Evolutionary conservation across 92 coral and sea anemone genomes (phyloP), one percentile per base, ranked within the genome.

Genomic region (Phenganax stokvisi): DNA sequence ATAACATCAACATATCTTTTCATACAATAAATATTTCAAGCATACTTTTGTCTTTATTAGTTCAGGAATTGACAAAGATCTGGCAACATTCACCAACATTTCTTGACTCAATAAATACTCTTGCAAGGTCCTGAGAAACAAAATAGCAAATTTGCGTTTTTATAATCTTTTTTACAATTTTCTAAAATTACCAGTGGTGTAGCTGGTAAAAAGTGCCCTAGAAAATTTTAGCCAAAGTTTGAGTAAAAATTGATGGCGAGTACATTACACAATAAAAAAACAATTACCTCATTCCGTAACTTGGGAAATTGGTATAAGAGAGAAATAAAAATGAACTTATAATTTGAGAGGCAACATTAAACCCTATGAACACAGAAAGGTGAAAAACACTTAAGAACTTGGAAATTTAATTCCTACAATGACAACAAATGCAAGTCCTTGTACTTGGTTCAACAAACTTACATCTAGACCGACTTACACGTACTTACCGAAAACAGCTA

Each of bases 11-110:
- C 30, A 13, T 51, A 8, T 69, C 12, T 12, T 12, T 8, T 56
- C 16, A 29, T 4, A 44, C 65, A 44, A 81, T 31, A 3, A 51
- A 15, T 28, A 2, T 51, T 5, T 1, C 51, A 13, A 9, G 52
- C 84, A 80, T 82, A 94, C 98, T 89, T 92, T 87, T 78, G 90
- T 80, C 87, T 85, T 87, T 13, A 94, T 94, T 56, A 94, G 87
- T 80, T 94, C 98, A 74, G 97, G 96, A 60, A 94, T 67, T 2
- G 96, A 88, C 60, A 89, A 82, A 30, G 87, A 85, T 60, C 90
- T 86, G 12, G 97, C 91, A 71, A 89, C 84, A 85, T 86, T 87
- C 6, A 88, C 90, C 25, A 89, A 85, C 54, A 61, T 75, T 56
- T 86, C 81, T 84, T 97, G 82, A 60, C 87, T 84, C 59, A 89